Evolutionary conservation across 2,888 invertebrate genomes (phyloP), one percentile per base, ranked within the genome.

Genomic region (Oscheius sp.): DNA sequence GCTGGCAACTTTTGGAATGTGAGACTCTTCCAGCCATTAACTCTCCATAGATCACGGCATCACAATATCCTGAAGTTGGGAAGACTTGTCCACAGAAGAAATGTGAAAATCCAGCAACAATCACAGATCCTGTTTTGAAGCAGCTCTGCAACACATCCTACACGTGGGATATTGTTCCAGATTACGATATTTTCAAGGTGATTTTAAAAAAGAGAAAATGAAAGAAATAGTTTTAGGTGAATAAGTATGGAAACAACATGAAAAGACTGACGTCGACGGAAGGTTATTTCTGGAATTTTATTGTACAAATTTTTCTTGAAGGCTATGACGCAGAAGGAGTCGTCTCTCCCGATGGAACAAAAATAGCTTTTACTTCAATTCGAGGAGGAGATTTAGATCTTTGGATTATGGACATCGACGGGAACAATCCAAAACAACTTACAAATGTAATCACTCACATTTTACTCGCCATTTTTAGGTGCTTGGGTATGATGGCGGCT

Each of bases 401-500:
- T 8, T 83, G 73, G 67, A 73, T 79, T 1, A 83, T 85, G 84
- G 71, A 83, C 63, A 23, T 69, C 6, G 78, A 84, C 67, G 84
- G 84, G 29, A 69, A 57, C 4, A 77, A 79, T 42, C 34, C 74
- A 34, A 65, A 37, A 55, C 84, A 83, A 52, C 72, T 78, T n/a
- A 29, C n/a, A 12, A 20, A 55, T 34, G n/a, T n/a, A n/a, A n/a
- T n/a, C n/a, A n/a, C 37, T 12, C 37, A 34, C 8, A 10, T 34
- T 34, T 6, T 10, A 34, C 12, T 34, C 37, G 48, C n/a, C 48
- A 10, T 20, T 48, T 20, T 48, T 23, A 10, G 45, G 68, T 46
- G 20, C 71, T 80, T 23, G 84, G 84, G 23, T 84, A 84, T 70
- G 83, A 84, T 50, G 84, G 84, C 10, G 84, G 84, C 27, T 79